Evolutionary conservation across 2,113 vertebrate species (phyloP), one percentile per base, ranked within the genome.

Genomic region (Chionis minor): DNA sequence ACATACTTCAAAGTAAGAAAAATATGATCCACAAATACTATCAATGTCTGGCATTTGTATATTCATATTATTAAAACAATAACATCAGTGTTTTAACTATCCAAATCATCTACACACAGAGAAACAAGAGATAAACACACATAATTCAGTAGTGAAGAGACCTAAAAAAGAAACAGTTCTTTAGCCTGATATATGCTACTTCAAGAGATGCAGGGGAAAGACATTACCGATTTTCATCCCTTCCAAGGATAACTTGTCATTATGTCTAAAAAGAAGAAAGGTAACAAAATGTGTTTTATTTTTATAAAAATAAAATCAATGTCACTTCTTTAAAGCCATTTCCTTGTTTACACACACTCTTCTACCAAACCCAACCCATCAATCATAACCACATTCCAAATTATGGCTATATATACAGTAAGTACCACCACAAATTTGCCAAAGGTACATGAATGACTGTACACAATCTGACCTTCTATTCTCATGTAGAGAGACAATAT

Each of bases 251-350:
- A 95, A 95, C 92, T 77, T 75, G 40, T 73, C 81, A 85, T 89
- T 80, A 85, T 56, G 23, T 66, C 52, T 59, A 83, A 88, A 70
- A 27, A 74, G 59, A 66, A 81, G 44, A 80, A 81, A 62, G 14
- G 58, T 84, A 95, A 86, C 62, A 85, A 92, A 94, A 62, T 40
- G 58, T n/a, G 21, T 7, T 90, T 96, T 88, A 88, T 93, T 96
- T 94, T 92, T 82, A 35, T 80, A 89, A 92, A 81, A 87, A 69
- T 8, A 94, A 95, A 95, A 96, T 94, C 92, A 69, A 91, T 91
- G 81, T 91, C 51, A 87, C 83, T 74, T 77, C 80, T 95, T 84
- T 52, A 61, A 88, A 96, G 49, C 70, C 77, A 94, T 89, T 86
- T 97, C 90, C 86, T 93, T 96, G 49, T 79, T 86, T 92, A 45